Base-by-base conservation (phyloP, 2,797 vertebrate species). In the Aeoliscus strigatus region DNA sequence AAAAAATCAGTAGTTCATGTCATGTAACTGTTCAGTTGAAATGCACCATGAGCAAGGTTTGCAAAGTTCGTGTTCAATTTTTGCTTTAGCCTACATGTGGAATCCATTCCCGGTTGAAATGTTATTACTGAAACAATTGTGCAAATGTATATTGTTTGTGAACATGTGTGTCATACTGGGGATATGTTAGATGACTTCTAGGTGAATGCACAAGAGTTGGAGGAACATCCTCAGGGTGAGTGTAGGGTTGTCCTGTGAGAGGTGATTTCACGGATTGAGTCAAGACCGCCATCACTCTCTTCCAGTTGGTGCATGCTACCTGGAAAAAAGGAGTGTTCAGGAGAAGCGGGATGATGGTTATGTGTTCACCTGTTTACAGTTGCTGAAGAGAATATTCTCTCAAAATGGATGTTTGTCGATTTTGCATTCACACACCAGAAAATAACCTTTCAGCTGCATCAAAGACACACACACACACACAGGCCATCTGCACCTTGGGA, bases 241-340 rank as follows among this genome's bases (percentile, higher is more conserved):
- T 75, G 79, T 93, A 97, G 0, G 93, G 92, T 1, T 81, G 68
- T 0, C 92, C 92, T 51, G 82, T 74, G 42, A 60, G 51, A 1
- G 87, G 81, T 10, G 91, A 89, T 63, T 90, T 82, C n/a, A 94
- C 83, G 73, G 91, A 92, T 73, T 91, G 86, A 0, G 92, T 92
- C 9, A 97, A 82, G 28, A 97, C 88, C 16, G 95, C 93, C 94
- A 97, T 94, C 42, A 96, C 84, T 2, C 92, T 84, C 50, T 96
- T 97, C 94, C 94, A 97, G 85, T 94, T 94, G 77, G 90, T 94
- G 78, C 94, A 97, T 3, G 82, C 83, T 3, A 93, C 81, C 78
- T 97, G 90, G 9, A 84, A 59, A 1, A 14, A 49, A 18, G 39
- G 27, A 2, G 17, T 1, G 11, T 39, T 33, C 15, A 43, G 9